Conservation (phyloP, 1,140 invertebrate genomes). For the Spodoptera frugiperda region DNA sequence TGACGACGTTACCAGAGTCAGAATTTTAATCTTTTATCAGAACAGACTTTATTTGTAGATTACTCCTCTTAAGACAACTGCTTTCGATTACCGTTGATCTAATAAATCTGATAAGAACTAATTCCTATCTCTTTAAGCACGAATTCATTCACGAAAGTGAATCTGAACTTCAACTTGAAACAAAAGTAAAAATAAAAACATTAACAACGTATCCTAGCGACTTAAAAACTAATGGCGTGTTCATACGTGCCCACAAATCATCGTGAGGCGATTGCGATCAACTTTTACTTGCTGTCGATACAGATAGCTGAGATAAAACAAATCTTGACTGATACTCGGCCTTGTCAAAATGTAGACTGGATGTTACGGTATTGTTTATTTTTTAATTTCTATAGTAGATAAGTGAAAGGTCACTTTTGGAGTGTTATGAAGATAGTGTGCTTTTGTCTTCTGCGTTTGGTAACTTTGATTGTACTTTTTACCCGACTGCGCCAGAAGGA, state of each 20-base stretch:
- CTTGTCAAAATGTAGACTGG: slow-evolving; percentile 4
- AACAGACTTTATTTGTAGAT: too few relatives aligned
- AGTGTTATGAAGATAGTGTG: too few relatives aligned
- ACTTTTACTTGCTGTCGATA: slow-evolving; percentile 42
- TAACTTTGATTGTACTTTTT: too few relatives aligned
- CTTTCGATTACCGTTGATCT: too few relatives aligned
- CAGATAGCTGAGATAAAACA: slow-evolving; percentile 11
- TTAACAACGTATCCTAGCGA: too few relatives aligned
- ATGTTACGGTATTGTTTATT: background rate
- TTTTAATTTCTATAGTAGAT: background rate
- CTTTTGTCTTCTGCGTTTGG: too few relatives aligned
- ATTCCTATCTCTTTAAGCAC: too few relatives aligned
- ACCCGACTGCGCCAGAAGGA: too few relatives aligned
- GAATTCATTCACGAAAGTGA: background rate
- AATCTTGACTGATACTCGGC: slow-evolving; percentile 15
- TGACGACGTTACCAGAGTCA: too few relatives aligned
- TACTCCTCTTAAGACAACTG: too few relatives aligned
- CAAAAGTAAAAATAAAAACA: slow-evolving; percentile 13
- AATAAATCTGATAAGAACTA: too few relatives aligned
- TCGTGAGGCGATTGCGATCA: slow-evolving; percentile 36
- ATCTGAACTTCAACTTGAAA: background rate
- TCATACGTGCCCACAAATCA: slow-evolving; percentile 31
- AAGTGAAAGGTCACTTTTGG: background rate
- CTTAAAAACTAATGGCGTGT: slow-evolving; percentile 38
- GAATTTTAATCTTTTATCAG: too few relatives aligned